phyloP scores from a whole-genome alignment of 2,113 vertebrate genomes.

The Heterotis niloticus region DNA sequence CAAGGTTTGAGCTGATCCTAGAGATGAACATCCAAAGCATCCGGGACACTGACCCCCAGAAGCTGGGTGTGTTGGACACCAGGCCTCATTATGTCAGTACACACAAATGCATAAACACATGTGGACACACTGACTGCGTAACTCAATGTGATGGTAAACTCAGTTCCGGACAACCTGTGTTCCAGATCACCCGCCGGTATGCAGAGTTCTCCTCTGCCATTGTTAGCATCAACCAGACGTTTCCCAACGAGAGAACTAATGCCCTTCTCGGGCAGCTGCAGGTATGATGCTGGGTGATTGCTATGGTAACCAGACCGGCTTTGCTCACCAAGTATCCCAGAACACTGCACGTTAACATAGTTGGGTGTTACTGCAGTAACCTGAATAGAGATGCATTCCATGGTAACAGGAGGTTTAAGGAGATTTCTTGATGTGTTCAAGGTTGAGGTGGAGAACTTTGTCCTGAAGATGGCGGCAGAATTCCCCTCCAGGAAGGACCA shows the following conservation, averaged over 20 bases:
- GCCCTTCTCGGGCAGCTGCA: constrained; percentile 79
- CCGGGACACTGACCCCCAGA: constrained; percentile 84
- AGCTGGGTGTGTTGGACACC: constrained; percentile 80
- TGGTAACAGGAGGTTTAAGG: background rate
- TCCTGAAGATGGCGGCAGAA: constrained; percentile 87
- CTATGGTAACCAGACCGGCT: background rate
- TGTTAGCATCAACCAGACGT: constrained; percentile 89
- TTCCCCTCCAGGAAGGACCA: constrained; percentile 87
- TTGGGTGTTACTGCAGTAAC: background rate
- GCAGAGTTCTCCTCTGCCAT: constrained; percentile 88
- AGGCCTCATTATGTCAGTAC: constrained; percentile 79
- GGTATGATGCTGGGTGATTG: constrained; percentile 52
- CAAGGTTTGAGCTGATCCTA: constrained; percentile 81
- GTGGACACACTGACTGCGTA: background rate
- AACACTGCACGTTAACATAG: constrained; percentile 3
- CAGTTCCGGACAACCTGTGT: background rate
- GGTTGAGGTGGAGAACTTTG: constrained; percentile 89
- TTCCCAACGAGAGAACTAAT: constrained; percentile 78
- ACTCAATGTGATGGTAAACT: too few species aligned
- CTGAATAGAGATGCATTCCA: background rate
- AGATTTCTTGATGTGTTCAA: constrained; percentile 43
- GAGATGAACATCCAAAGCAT: constrained; percentile 91
- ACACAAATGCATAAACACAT: background rate
- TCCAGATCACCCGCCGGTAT: constrained; percentile 82
- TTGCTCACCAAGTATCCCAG: too few species aligned